Percentiles rank a stretch among this genome's conserved stretches.
These are phyloP conservation scores for Rhinogobius similis DNA, from an alignment of 2,113 vertebrate species.

Conservation along the genomic window DNA sequence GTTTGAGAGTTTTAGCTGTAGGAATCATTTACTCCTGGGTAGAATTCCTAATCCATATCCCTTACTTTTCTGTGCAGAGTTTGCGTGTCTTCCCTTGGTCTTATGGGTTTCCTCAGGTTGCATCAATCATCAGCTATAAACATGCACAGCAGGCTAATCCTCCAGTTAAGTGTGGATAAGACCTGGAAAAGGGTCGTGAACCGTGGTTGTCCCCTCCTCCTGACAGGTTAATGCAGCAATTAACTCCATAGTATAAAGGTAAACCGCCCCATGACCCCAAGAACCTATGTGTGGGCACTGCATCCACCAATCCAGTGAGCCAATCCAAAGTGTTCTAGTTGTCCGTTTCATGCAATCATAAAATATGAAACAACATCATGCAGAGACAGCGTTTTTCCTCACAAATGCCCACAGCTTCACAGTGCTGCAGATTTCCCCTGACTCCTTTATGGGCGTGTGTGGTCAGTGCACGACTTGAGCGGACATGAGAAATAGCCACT, in stretches of 20 bases:
- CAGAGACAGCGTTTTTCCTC: conserved; percentile 10
- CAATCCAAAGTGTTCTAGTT: not conserved
- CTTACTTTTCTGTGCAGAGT: too few species aligned
- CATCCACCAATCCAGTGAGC: not conserved
- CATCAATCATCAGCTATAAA: not conserved
- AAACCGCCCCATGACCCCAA: not conserved
- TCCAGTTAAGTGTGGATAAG: too few species aligned
- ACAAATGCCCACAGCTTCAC: conserved; percentile 30
- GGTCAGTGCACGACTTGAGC: conserved; percentile 10
- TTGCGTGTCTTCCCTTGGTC: not conserved
- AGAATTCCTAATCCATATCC: too few species aligned
- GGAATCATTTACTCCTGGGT: too few species aligned
- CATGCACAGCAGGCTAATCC: not conserved
- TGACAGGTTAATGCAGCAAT: not conserved
- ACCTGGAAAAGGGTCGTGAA: too few species aligned
- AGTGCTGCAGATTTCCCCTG: conserved; percentile 23
- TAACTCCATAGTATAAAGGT: not conserved
- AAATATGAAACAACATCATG: not conserved
- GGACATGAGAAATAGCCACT: conserved; percentile 40
- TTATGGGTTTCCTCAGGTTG: not conserved
- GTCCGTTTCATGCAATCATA: not conserved
- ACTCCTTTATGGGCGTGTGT: conserved; percentile 4
- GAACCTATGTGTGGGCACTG: too few species aligned
- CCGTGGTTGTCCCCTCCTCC: not conserved
- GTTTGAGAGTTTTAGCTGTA: too few species aligned